Evolutionary conservation across 2,888 invertebrate genomes (phyloP).

Genomic region (Lasioglossum leucozonium): DNA sequence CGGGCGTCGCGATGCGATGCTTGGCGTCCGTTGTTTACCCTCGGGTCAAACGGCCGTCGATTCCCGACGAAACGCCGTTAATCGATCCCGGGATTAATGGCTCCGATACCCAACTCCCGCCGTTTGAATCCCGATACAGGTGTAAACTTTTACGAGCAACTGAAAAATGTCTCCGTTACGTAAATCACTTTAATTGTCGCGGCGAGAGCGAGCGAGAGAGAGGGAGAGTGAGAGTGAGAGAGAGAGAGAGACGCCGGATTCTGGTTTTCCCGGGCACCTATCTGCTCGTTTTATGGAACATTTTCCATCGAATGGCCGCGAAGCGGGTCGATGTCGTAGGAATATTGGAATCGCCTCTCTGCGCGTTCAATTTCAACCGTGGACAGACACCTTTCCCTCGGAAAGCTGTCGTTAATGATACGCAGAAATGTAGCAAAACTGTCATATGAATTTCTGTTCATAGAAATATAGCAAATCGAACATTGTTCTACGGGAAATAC

Average conservation of each 20-base stretch:
- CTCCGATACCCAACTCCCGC: conserved; percentile 42
- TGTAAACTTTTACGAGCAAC: conserved; percentile 58
- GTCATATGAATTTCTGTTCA: not conserved
- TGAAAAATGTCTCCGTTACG: conserved; percentile 51
- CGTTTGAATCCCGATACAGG: conserved; percentile 55
- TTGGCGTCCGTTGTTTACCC: conserved; percentile 55
- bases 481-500: not conserved
- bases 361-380: not conserved
- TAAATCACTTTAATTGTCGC: conserved; percentile 56
- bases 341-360: not conserved
- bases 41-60: conserved; percentile 55
- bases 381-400: not conserved
- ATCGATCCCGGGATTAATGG: conserved; percentile 64
- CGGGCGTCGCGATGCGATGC: conserved; percentile 34
- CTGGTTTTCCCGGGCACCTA: conserved; percentile 12
- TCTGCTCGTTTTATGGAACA: conserved; percentile 6
- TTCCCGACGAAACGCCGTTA: conserved; percentile 59
- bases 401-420: not conserved
- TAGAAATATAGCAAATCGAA: not conserved
- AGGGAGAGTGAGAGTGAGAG: not conserved
- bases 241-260: not conserved
- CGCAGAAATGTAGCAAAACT: not conserved
- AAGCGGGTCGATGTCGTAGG: conserved; percentile 1
- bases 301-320: not conserved
- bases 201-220: not conserved